Evolutionary conservation across 1,140 invertebrate species (phyloP), one percentile per base, ranked within the genome.

Genomic region (Macrobrachium rosenbergii): DNA sequence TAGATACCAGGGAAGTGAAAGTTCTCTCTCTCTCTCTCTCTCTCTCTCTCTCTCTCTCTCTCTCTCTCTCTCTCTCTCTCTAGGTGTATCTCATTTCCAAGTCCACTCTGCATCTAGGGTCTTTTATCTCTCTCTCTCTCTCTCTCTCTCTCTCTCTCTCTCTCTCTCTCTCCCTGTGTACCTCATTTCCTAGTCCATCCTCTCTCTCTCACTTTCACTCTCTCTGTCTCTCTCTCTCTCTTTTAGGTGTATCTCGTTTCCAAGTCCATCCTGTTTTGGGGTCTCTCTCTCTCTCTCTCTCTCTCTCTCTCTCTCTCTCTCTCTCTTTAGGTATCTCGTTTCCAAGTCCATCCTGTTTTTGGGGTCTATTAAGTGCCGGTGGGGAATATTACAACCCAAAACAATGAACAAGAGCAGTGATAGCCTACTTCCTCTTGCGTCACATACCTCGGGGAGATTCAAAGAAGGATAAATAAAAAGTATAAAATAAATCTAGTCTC

Each of bases 41-140:
- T 43, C 19, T 62, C 37, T 7, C 63, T 64, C 23, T 21, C 37
- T 64, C 45, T 23, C 77, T 21, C 59, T 23, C 7, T 28, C 60
- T 62, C 58, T 60, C n/a, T 19, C 60, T 60, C 63, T 37, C n/a
- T 82, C 79, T 82, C 62, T 69, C 62, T 67, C 60, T 69, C 79
- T 67, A n/a, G n/a, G n/a, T n/a, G n/a, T n/a, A n/a, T n/a, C n/a
- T 43, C 19, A 16, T 5, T 19, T 16, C 17, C 0, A 11, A 19
- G 69, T 43, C 69, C 69, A 43, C 14, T 5, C 11, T 58, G 7
- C 2, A 5, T 17, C 19, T 59, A 3, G 52, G 43, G 14, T 58
- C 10, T 45, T 28, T 2, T 62, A 14, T 7, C 63, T 64, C 23
- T 21, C 37, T 64, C 45, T 23, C 77, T 21, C 59, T 23, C 7